A percentile compares a stretch with the other conserved stretches of the same genome.
Evolutionary conservation across 2,888 invertebrate genomes (phyloP).

Genomic region (Calameuta filiformis): DNA sequence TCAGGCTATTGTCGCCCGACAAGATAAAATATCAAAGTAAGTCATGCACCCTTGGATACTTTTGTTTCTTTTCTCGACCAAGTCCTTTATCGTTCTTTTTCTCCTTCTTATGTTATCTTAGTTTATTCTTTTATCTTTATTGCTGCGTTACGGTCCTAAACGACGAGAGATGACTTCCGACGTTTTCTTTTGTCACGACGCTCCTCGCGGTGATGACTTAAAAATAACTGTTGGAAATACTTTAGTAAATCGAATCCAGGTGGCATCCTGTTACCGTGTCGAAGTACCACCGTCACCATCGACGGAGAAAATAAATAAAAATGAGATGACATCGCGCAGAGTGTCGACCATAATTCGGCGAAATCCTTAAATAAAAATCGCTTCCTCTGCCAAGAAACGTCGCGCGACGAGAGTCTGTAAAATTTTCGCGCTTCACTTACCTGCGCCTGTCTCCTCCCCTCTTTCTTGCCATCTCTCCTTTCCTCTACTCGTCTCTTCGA

Average conservation of each 20-base stretch:
- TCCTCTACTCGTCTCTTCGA: not conserved
- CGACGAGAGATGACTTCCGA: constrained; percentile 18
- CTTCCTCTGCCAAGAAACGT: constrained; percentile 14
- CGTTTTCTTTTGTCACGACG: not conserved
- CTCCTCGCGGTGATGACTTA: not conserved
- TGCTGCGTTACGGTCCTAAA: not conserved
- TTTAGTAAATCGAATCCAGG: constrained; percentile 10
- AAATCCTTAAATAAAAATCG: constrained; percentile 21
- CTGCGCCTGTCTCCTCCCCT: not conserved
- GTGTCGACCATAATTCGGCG: constrained; percentile 16
- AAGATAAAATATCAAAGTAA: constrained; percentile 81
- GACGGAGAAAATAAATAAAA: not conserved
- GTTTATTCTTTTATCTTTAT: no score
- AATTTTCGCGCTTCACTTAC: not conserved
- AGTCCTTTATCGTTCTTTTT: not conserved
- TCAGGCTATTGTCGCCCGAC: constrained; percentile 76
- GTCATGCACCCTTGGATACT: constrained; percentile 38
- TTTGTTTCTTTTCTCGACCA: not conserved
- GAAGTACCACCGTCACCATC: not conserved
- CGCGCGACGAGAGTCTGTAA: not conserved
- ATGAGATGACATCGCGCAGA: not conserved
- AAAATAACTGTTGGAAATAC: constrained; percentile 11
- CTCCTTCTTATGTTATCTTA: not conserved
- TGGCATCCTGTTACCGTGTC: not conserved
- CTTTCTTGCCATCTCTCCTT: not conserved